phyloP scores from a whole-genome alignment of 2,888 invertebrate species.

The Gastracanthus pulcherrimus region DNA sequence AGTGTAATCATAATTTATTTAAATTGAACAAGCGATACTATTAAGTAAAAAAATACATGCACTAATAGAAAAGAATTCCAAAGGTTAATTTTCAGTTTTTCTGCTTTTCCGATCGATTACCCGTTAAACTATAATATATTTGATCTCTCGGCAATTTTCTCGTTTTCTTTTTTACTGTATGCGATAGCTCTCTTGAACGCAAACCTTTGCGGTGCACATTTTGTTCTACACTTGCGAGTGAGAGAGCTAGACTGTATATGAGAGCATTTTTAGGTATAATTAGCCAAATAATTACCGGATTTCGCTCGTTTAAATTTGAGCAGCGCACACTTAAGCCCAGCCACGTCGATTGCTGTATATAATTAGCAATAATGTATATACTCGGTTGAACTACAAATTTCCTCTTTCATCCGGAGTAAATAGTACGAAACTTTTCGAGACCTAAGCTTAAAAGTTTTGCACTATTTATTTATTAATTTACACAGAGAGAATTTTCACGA shows the following conservation, averaged over 20 bases:
- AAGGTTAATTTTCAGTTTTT: neutral
- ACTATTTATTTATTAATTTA: too few relatives aligned
- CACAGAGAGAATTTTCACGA: too few relatives aligned
- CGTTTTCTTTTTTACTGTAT: neutral
- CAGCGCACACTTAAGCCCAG: neutral
- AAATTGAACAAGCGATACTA: too few relatives aligned
- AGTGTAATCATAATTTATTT: too few relatives aligned
- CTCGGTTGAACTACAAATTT: neutral
- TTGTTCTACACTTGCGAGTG: neutral
- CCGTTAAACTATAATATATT: neutral
- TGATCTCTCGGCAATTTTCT: neutral
- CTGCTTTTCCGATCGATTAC: too few relatives aligned
- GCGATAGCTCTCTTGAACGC: neutral
- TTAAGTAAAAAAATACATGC: too few relatives aligned
- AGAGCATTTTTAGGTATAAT: constrained; percentile 49
- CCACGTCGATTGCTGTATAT: neutral
- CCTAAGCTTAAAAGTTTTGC: too few relatives aligned
- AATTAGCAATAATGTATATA: neutral
- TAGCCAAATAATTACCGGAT: constrained; percentile 59
- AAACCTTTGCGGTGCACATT: neutral
- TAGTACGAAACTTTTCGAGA: too few relatives aligned
- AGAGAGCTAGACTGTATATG: neutral
- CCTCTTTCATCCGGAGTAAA: too few relatives aligned
- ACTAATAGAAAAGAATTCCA: too few relatives aligned
- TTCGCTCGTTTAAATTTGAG: constrained; percentile 22